phyloP scores from a whole-genome alignment of 2,888 invertebrate genomes.

The Lasioglossum villosulum region DNA sequence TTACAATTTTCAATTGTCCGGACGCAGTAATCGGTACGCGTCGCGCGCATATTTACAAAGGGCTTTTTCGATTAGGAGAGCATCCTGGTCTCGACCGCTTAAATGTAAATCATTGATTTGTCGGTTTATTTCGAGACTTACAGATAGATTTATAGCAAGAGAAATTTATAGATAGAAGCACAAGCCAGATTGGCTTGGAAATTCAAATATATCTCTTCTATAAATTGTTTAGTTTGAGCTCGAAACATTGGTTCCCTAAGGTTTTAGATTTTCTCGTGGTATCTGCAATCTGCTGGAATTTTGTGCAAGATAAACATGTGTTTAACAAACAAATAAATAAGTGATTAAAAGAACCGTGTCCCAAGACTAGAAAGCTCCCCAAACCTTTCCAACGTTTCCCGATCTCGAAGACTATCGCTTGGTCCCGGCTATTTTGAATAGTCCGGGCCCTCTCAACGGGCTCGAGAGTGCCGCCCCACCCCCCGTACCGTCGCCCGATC shows the following conservation, averaged over 20 bases:
- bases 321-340: too few relatives aligned
- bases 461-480: neutral
- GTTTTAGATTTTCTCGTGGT: neutral
- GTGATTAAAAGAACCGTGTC: neutral
- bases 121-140: neutral
- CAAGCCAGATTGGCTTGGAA: too few relatives aligned
- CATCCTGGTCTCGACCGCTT: neutral
- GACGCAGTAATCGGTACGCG: slow-evolving; percentile 9
- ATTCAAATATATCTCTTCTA: neutral
- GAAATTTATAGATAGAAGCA: too few relatives aligned
- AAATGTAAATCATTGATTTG: neutral
- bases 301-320: too few relatives aligned
- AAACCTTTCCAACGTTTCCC: neutral
- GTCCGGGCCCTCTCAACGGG: neutral
- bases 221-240: too few relatives aligned
- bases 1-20: slow-evolving; percentile 46
- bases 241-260: neutral
- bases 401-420: neutral
- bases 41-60: slow-evolving; percentile 4
- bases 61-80: neutral
- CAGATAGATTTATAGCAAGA: too few relatives aligned
- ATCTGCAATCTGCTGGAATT: too few relatives aligned
- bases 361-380: neutral
- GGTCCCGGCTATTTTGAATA: slow-evolving; percentile 60
- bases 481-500: slow-evolving; percentile 7